A percentile compares a stretch with the other conserved stretches of the same genome.
phyloP scores from a whole-genome alignment of 1,140 invertebrate genomes.

The Chymomyza costata region DNA sequence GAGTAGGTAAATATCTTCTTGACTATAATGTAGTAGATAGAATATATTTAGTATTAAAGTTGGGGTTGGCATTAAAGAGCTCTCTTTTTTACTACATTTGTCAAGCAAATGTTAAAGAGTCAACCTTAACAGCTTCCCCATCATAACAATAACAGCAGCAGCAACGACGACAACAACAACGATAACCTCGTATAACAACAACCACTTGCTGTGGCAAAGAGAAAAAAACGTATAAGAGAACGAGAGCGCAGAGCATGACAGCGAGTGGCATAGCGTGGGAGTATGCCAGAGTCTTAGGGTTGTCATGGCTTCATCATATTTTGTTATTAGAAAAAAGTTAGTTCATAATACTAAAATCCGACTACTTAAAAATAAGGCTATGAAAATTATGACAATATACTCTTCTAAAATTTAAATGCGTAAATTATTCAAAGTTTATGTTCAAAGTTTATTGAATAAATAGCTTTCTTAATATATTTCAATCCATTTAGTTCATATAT shows the following conservation, averaged over 20 bases:
- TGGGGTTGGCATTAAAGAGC: conserved; percentile 20
- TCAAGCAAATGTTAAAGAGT: no score
- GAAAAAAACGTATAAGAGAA: conserved; percentile 22
- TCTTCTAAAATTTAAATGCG: no score
- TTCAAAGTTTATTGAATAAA: no score
- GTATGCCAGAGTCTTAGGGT: conserved; percentile 9
- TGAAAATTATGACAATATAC: no score
- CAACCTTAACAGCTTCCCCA: no score
- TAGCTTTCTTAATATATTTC: no score
- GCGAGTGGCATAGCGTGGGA: background rate
- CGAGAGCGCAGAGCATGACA: background rate
- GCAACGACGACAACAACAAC: conserved; percentile 6
- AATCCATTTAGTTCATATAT: no score
- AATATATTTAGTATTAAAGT: conserved; percentile 11
- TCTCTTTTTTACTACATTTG: conserved; percentile 6
- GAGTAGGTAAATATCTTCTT: conserved; percentile 45
- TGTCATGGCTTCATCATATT: no score
- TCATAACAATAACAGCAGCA: background rate
- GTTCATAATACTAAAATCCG: no score
- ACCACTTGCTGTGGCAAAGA: conserved; percentile 21
- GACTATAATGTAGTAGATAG: conserved; percentile 17
- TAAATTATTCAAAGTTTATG: no score
- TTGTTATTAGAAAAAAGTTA: no score
- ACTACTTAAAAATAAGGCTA: no score
- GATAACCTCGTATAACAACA: conserved; percentile 27